phyloP scores from a whole-genome alignment of 2,797 vertebrate genomes.

The Rhinoraja longicauda region DNA sequence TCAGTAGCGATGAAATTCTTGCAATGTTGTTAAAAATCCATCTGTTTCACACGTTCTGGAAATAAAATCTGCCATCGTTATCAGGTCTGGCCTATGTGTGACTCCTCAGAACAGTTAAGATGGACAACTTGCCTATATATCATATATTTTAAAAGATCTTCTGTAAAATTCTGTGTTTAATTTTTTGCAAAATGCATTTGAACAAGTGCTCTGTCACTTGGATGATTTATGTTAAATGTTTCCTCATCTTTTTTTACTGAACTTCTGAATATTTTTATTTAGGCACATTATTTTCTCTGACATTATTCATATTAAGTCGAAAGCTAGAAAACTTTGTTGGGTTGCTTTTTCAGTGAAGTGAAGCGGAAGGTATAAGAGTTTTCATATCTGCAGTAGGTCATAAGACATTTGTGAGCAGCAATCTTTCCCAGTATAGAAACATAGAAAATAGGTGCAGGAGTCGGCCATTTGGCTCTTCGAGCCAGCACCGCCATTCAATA shows the following conservation, averaged over 20 bases:
- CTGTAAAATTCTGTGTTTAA: not conserved
- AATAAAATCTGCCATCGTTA: too few relatives aligned
- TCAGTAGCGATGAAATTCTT: too few relatives aligned
- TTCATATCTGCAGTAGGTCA: not conserved
- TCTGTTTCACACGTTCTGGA: too few relatives aligned
- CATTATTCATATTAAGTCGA: not conserved
- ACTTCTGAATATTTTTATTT: not conserved
- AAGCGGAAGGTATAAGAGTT: not conserved
- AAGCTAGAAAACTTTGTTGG: not conserved
- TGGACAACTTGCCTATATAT: too few relatives aligned
- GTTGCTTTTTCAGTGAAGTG: not conserved
- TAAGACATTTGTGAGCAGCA: not conserved
- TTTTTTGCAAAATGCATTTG: not conserved
- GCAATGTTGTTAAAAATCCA: too few relatives aligned
- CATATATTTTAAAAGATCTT: too few relatives aligned
- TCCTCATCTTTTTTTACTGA: not conserved
- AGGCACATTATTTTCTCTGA: not conserved
- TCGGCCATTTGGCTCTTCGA: too few relatives aligned
- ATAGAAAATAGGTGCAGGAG: too few relatives aligned
- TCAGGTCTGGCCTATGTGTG: too few relatives aligned
- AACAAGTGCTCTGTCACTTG: not conserved
- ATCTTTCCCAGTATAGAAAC: not conserved
- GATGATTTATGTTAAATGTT: not conserved
- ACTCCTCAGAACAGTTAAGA: too few relatives aligned
- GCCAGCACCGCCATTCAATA: too few relatives aligned